Percentiles rank a stretch among this genome's conserved stretches.
Evolutionary conservation across 2,113 vertebrate species (phyloP).

Genomic region (Panthera tigris): DNA sequence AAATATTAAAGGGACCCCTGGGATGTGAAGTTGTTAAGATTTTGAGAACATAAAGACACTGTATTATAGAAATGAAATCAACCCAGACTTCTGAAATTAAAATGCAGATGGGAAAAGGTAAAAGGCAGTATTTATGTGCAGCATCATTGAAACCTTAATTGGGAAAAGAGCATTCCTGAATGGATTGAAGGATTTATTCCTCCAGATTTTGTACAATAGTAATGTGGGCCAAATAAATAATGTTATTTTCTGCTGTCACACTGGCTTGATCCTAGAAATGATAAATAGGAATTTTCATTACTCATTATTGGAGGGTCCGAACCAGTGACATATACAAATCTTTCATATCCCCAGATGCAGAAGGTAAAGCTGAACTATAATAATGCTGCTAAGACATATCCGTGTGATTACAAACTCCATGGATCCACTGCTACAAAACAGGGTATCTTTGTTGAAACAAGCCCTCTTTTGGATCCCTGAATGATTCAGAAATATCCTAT

Average conservation of each 20-base stretch:
- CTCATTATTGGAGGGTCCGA: neutral
- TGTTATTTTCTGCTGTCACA: neutral
- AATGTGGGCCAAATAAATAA: slow-evolving; percentile 50
- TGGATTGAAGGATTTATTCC: slow-evolving; percentile 73
- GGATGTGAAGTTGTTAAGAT: slow-evolving; percentile 77
- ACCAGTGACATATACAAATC: neutral
- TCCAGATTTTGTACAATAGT: slow-evolving; percentile 53
- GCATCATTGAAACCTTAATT: slow-evolving; percentile 70
- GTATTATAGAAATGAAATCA: slow-evolving; percentile 73
- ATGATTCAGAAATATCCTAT: slow-evolving; percentile 21
- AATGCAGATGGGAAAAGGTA: slow-evolving; percentile 76
- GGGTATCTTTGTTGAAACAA: neutral
- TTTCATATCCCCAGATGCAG: neutral
- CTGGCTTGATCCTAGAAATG: neutral
- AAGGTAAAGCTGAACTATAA: neutral
- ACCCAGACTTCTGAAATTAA: slow-evolving; percentile 81
- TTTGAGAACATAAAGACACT: slow-evolving; percentile 69
- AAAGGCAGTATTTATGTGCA: slow-evolving; percentile 66
- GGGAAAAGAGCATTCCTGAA: slow-evolving; percentile 70
- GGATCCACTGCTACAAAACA: neutral
- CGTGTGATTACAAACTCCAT: neutral
- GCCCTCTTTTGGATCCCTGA: neutral
- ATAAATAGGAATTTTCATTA: neutral
- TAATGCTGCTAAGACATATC: neutral
- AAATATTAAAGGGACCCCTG: slow-evolving; percentile 77